Evolutionary conservation across 2,113 vertebrate species (phyloP), one percentile per base, ranked within the genome.

Genomic region (Notothenia coriiceps): DNA sequence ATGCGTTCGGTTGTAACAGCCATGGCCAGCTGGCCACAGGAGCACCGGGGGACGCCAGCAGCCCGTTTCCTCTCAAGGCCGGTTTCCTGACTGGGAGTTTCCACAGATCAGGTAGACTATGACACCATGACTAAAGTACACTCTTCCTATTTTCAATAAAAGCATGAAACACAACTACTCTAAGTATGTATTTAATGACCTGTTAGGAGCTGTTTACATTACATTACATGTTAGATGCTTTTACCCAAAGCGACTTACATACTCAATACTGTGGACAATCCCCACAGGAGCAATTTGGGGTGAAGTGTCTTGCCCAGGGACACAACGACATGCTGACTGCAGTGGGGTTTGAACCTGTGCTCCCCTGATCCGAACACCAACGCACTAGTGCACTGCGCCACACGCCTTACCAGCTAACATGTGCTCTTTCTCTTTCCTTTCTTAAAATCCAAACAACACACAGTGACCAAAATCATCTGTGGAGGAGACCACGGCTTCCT

Each of bases 401-500:
- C 29, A 29, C 29, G 3, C 29, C 29, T 29, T 29, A 2, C 17
- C 4, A 52, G 20, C n/a, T 67, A 35, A 66, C 22, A 4, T 55
- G 35, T 59, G 33, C 10, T 59, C 18, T 25, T 29, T 65, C 0
- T 63, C n/a, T 35, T 68, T 64, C 7, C n/a, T 73, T 46, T 75
- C 11, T 66, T 94, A 90, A 93, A 92, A 35, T 95, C 94, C 85
- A 96, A 95, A 84, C 95, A 94, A 22, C 95, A 92, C 78, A 89
- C 95, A 73, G 95, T 99, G 91, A 96, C 96, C 87, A 97, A 95
- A 90, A 96, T 99, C 86, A 96, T 97, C 91, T 97, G 96, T 92
- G 98, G 98, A 92, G 98, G 97, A 87, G 97, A 99, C 93, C 98
- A 99, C 76, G 97, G 96, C 54, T 98, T 99, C 93, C 93, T 98